phyloP scores from a whole-genome alignment of 2,888 invertebrate genomes.

The Ethmia dodecea region DNA sequence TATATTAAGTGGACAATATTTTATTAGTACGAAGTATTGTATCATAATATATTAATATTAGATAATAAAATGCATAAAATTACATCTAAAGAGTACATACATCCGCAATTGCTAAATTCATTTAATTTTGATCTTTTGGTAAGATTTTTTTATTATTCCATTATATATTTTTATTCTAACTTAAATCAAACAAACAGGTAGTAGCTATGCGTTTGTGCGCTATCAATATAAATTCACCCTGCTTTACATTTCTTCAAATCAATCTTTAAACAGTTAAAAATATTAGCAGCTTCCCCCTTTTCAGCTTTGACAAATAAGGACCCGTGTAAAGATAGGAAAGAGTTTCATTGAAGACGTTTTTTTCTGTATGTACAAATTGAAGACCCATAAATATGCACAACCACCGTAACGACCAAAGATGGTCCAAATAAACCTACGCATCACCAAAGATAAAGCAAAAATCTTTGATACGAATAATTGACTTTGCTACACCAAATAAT shows the following conservation, averaged over 20 bases:
- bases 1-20: constrained; percentile 34
- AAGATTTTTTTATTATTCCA: constrained; percentile 12
- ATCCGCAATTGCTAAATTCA: constrained; percentile 32
- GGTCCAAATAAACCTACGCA: constrained; percentile 19
- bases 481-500: too few species aligned
- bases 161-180: constrained; percentile 19
- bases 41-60: constrained; percentile 17
- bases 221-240: constrained; percentile 48
- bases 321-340: constrained; percentile 2
- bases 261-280: constrained; percentile 15
- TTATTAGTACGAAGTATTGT: constrained; percentile 29
- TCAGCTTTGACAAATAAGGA: constrained; percentile 22
- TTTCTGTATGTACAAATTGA: constrained; percentile 35
- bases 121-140: constrained; percentile 17
- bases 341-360: constrained; percentile 19
- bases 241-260: constrained; percentile 37
- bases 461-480: constrained; percentile 30
- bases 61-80: constrained; percentile 35
- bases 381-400: constrained; percentile 38
- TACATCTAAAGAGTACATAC: constrained; percentile 31
- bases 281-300: constrained; percentile 26
- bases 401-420: constrained; percentile 27
- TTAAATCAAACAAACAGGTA: constrained; percentile 24
- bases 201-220: constrained; percentile 58
- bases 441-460: constrained; percentile 23